Percentiles rank a stretch among this genome's conserved stretches.
These are phyloP conservation scores for Orius insidiosus DNA, from an alignment of 1,140 invertebrate species.

Conservation along the genomic window DNA sequence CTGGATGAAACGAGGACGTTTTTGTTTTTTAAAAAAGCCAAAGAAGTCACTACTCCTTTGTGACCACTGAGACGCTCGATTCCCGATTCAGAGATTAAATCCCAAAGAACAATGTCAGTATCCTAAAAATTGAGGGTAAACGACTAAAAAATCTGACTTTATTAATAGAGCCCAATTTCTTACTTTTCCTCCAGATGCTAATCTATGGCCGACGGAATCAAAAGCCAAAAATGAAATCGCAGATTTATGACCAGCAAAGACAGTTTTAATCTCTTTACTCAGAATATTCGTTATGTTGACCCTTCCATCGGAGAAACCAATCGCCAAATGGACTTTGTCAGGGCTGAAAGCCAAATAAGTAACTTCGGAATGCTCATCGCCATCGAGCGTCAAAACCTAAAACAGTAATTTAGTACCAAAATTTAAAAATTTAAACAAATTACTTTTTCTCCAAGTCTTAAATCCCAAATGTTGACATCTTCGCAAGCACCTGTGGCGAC, in stretches of 20 bases:
- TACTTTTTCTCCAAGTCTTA: conserved; percentile 76
- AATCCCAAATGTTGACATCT: conserved; percentile 87
- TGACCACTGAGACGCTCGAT: conserved; percentile 80
- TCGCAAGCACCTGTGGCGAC: conserved; percentile 80
- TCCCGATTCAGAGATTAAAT: conserved; percentile 79
- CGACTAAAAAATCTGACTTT: background rate
- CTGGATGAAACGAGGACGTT: conserved; percentile 76
- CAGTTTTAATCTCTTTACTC: conserved; percentile 49
- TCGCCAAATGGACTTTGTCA: conserved; percentile 59
- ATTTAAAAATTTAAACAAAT: conserved; percentile 9
- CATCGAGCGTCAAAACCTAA: conserved; percentile 50
- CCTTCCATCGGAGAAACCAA: conserved; percentile 80
- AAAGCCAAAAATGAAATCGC: conserved; percentile 66
- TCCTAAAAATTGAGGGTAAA: conserved; percentile 40
- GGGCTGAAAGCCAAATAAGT: conserved; percentile 52
- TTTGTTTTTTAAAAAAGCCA: conserved; percentile 55
- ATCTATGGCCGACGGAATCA: conserved; percentile 56
- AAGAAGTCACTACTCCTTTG: conserved; percentile 77
- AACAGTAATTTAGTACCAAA: conserved; percentile 16
- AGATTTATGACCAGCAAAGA: conserved; percentile 77
- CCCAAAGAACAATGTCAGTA: conserved; percentile 88
- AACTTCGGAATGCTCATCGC: conserved; percentile 54
- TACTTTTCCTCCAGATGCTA: conserved; percentile 78
- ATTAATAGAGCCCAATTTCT: conserved; percentile 6
- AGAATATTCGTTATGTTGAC: conserved; percentile 64